Base-by-base conservation (phyloP, 2,888 invertebrate genomes). In the Liopterus haemorrhoidalis region DNA sequence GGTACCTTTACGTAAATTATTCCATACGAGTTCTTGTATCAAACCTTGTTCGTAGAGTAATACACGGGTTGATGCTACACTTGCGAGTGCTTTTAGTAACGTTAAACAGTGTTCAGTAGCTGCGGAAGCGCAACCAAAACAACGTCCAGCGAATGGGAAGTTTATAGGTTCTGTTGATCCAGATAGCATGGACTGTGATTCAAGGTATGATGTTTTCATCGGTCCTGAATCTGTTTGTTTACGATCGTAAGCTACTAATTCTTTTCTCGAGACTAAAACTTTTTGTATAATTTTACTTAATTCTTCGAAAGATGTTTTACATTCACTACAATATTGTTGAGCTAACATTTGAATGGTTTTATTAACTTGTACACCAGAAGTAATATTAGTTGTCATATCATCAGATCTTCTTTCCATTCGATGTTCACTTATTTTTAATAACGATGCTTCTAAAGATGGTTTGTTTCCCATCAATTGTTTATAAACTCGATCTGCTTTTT, bases 91-190 rank as follows among this genome's bases (percentile, higher is more conserved):
- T 27, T 93, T 78, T 37, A 96, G 71, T 31, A 96, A 70, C 0
- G 93, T 93, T 20, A 96, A 75, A 64, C 95, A 96, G 65, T 94
- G 94, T 64, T 94, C 92, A 0, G 93, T 89, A 27, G 93, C 89
- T 2, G 95, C 84, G 42, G 89, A 79, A 2, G 93, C 86, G 61
- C 90, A 91, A 0, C 90, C 90, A 66, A 88, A 91, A 65, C 90
- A 91, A 3, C 82, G 78, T 52, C 81, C 3, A 60, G 60, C 32
- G 14, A 22, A 28, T 35, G 46, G 46, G 14, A 46, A 35, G 2
- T 71, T 70, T 40, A 72, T 72, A 5, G 27, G 25, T 5, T 32
- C 24, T 24, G 45, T 44, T 24, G 51, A 41, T 21, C 52, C 46
- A 50, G 14, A 33, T n/a, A n/a, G n/a, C n/a, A n/a, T n/a, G 24